These are phyloP conservation scores for Saturnia pavonia DNA, from an alignment of 2,888 invertebrate genomes.

Conservation along the genomic window DNA sequence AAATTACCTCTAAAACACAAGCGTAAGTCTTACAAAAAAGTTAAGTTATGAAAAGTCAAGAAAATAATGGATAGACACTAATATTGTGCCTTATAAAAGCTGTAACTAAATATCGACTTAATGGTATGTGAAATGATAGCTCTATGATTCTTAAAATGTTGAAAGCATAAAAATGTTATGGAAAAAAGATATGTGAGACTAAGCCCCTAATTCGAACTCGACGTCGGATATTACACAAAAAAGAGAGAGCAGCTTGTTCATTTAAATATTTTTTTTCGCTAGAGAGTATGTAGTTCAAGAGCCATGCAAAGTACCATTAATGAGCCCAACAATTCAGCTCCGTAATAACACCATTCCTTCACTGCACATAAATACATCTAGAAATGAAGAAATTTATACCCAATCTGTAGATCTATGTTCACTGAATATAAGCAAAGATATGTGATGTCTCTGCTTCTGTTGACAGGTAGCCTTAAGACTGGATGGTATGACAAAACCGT, in stretches of 20 bases:
- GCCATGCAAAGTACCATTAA: no score
- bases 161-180: constrained; percentile 13
- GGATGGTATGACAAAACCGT: no score
- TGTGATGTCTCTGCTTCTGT: neutral
- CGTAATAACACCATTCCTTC: no score
- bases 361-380: no score
- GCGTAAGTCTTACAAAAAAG: neutral
- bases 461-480: no score
- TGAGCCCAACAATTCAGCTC: no score
- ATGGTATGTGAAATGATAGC: constrained; percentile 9
- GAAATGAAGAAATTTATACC: no score
- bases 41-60: neutral
- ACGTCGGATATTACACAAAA: constrained; percentile 39
- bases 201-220: constrained; percentile 48
- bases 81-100: neutral
- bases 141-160: constrained; percentile 9
- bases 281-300: no score
- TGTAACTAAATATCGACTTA: constrained; percentile 26
- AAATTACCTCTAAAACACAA: neutral
- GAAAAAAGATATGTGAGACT: constrained; percentile 5
- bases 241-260: neutral
- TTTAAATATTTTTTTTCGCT: neutral
- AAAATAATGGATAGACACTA: neutral
- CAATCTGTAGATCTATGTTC: neutral
- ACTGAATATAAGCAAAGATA: no score